A percentile compares a stretch with the other conserved stretches of the same genome.
These are phyloP conservation scores for Pycnomerus fuliginosus DNA, from an alignment of 2,888 invertebrate species.

Conservation along the genomic window DNA sequence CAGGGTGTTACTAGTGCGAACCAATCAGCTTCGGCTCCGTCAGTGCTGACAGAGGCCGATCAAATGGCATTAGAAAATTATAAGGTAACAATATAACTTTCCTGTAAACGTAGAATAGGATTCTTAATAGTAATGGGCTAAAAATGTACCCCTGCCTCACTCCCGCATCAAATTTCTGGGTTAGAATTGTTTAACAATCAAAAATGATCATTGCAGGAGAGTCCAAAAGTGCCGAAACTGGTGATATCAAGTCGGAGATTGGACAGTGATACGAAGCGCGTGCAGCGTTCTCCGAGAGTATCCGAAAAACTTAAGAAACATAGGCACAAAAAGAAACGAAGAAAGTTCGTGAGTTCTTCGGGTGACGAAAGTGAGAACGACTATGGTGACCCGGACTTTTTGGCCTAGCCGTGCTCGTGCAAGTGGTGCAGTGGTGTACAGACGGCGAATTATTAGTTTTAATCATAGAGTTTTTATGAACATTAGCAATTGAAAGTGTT, in stretches of 20 bases:
- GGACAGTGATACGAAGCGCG: constrained; percentile 50
- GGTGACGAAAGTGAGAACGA: constrained; percentile 67
- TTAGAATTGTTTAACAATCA: no score
- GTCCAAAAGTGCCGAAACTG: constrained; percentile 56
- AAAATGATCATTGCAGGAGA: constrained; percentile 45
- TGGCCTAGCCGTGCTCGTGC: constrained; percentile 48
- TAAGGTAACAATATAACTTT: constrained; percentile 39
- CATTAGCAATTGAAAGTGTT: constrained; percentile 9
- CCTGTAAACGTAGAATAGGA: not conserved
- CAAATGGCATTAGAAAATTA: constrained; percentile 50
- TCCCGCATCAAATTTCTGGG: no score
- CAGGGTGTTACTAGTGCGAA: constrained; percentile 22
- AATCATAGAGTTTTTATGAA: constrained; percentile 20
- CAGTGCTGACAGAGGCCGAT: constrained; percentile 48
- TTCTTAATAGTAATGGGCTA: no score
- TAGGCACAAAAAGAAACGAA: constrained; percentile 58
- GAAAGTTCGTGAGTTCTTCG: constrained; percentile 57
- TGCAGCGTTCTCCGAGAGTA: constrained; percentile 47
- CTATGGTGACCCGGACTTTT: constrained; percentile 61
- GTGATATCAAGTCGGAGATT: constrained; percentile 53
- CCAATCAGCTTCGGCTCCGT: constrained; percentile 35
- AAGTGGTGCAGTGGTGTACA: no score
- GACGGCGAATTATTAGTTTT: constrained; percentile 35
- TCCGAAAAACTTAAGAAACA: constrained; percentile 54
- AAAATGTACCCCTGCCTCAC: no score